Evolutionary conservation across 37 sponge, comb jelly and placozoan species (phyloP), one percentile per base, ranked within the genome.

Genomic region (Bolinopsis microptera): DNA sequence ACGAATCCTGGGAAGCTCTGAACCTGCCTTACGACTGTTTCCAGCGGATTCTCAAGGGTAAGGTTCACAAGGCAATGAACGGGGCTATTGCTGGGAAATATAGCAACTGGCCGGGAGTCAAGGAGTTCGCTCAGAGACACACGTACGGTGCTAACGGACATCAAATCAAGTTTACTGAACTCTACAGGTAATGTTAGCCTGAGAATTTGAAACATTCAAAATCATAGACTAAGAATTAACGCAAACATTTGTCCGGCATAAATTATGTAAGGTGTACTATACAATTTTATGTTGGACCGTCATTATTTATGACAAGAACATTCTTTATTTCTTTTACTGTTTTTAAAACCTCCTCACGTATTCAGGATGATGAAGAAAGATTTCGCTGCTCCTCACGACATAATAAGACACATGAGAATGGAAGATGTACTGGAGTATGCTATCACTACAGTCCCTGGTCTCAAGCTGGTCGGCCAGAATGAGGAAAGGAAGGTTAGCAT

Each of bases 351-450:
- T n/a, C n/a, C n/a, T n/a, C n/a, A n/a, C n/a, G n/a, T 48, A 13
- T 40, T 27, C 90, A 86, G 90, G 90, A 39, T 86, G 3, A 86
- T 86, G 41, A 86, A 86, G 48, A 86, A 86, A 27, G 90, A 86
- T 23, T 86, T 86, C 26, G 30, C 90, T 2, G 90, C 90, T 86
- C 90, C 90, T 13, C 90, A 86, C 35, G 90, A 86, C 31, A 86
- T 86, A 16, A 41, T 41, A 9, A 39, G 35, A 34, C 90, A 86
- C 61, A 41, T 86, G 90, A 86, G 39, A 27, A 86, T 86, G 90
- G 90, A 86, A 5, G 61, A 86, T n/a, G 90, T 27, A 9, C 35
- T 86, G 23, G 90, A 86, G 61, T 86, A 86, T 38, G 38, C 38
- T 23, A 34, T 86, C n/a, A 33, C 90, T 2, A 86, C 90, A 28